phyloP scores from a whole-genome alignment of 2,113 vertebrate species.

The Coturnix japonica region DNA sequence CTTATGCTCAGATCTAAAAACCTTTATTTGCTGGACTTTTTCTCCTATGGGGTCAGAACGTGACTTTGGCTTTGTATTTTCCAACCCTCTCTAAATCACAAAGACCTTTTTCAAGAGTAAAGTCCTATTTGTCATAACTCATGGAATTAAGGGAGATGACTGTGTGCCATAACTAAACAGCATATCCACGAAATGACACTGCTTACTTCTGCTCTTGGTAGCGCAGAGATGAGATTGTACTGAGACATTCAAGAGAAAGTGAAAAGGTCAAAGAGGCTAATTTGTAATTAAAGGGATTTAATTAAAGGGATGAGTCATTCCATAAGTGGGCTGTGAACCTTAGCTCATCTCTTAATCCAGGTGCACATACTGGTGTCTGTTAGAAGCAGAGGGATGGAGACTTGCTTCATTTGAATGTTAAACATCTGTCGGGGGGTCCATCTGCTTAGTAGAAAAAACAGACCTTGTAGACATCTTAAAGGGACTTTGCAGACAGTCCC shows the following conservation, averaged over 20 bases:
- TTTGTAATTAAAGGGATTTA: slow-evolving; percentile 56
- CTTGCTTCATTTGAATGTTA: not conserved
- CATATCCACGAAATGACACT: fast-evolving
- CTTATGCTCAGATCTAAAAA: not conserved
- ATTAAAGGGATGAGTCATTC: slow-evolving; percentile 62
- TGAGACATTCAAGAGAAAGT: not conserved
- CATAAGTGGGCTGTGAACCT: slow-evolving; percentile 26
- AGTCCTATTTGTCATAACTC: not conserved
- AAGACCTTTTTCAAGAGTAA: not conserved
- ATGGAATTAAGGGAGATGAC: not conserved
- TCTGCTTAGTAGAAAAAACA: not conserved
- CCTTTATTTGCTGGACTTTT: not conserved
- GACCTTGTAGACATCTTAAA: not conserved
- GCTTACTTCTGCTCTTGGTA: not conserved
- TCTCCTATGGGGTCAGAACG: not conserved
- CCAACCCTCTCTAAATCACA: not conserved
- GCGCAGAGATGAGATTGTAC: not conserved
- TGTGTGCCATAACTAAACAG: not conserved
- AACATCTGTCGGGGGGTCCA: not conserved
- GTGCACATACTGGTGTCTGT: not conserved
- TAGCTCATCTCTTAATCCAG: slow-evolving; percentile 18
- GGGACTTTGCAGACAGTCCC: not conserved
- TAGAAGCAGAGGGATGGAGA: not conserved
- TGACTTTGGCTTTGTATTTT: not conserved
- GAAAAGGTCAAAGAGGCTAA: slow-evolving; percentile 63